These are phyloP conservation scores for Bhutanitis thaidina DNA, from an alignment of 2,888 invertebrate genomes.

Conservation along the genomic window DNA sequence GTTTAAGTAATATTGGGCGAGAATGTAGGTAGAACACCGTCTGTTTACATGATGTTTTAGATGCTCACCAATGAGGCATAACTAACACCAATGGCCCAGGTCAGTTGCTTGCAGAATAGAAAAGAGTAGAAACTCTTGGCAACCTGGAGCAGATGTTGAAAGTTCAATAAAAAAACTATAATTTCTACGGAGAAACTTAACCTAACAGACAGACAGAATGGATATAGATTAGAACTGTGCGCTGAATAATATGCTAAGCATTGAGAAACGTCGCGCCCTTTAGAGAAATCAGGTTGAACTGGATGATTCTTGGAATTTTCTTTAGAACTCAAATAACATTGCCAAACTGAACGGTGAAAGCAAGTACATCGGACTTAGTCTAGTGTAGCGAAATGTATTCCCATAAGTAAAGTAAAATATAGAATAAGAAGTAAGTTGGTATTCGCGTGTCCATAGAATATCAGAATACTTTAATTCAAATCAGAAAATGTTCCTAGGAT, in stretches of 20 bases:
- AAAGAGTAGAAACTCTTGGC: slow-evolving; percentile 33
- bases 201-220: slow-evolving; percentile 9
- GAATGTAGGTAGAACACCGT: no score
- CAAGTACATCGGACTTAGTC: neutral
- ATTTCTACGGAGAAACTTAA: slow-evolving; percentile 7
- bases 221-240: slow-evolving; percentile 10
- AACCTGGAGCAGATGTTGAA: slow-evolving; percentile 19
- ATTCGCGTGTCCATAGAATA: neutral
- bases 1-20: no score
- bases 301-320: neutral
- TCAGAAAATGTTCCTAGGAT: neutral
- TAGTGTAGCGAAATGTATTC: no score
- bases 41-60: neutral
- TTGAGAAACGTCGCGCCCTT: neutral
- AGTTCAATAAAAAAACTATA: slow-evolving; percentile 16
- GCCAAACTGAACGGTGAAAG: neutral
- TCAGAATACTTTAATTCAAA: neutral
- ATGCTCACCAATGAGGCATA: neutral
- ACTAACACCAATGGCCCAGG: slow-evolving; percentile 23
- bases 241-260: slow-evolving; percentile 9
- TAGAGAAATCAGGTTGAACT: slow-evolving; percentile 8
- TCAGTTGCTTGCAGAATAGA: slow-evolving; percentile 27
- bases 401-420: no score
- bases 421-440: no score
- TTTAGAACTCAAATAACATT: neutral